Conservation (phyloP, 2,888 invertebrate species). For the Caenorhabditis wallacei region DNA sequence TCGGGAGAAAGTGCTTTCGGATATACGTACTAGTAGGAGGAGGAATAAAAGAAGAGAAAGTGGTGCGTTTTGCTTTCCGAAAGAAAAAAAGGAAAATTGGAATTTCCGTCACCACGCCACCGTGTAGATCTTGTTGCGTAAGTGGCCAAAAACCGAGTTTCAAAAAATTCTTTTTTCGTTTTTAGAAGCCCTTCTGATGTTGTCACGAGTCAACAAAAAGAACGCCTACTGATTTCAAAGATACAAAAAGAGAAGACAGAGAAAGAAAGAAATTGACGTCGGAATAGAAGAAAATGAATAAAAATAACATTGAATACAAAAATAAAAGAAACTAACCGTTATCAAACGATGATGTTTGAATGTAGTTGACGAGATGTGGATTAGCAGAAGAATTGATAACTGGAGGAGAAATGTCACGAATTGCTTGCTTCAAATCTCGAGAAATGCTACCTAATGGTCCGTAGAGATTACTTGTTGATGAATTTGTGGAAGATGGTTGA, state of each 20-base stretch:
- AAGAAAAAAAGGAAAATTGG: constrained; percentile 51
- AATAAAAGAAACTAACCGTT: constrained; percentile 60
- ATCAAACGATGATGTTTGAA: constrained; percentile 58
- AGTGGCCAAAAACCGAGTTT: constrained; percentile 58
- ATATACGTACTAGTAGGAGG: constrained; percentile 54
- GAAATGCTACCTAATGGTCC: constrained; percentile 54
- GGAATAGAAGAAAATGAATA: background rate
- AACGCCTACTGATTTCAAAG: constrained; percentile 5
- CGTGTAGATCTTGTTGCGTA: constrained; percentile 44
- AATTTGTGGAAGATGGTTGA: constrained; percentile 63
- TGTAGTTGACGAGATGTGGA: constrained; percentile 57
- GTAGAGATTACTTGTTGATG: constrained; percentile 61
- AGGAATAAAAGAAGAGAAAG: constrained; percentile 30
- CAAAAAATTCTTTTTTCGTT: constrained; percentile 24
- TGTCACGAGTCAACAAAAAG: constrained; percentile 1
- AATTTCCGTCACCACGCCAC: constrained; percentile 44
- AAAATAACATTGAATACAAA: constrained; percentile 1
- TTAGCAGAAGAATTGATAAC: constrained; percentile 51
- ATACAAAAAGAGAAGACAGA: too few species aligned
- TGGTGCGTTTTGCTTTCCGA: constrained; percentile 37
- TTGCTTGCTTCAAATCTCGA: constrained; percentile 45
- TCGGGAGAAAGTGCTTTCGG: constrained; percentile 49
- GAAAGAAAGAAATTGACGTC: too few species aligned
- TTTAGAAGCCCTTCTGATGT: constrained; percentile 11
- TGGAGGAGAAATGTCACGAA: constrained; percentile 47